phyloP scores from a whole-genome alignment of 2,888 invertebrate genomes.

The Diaperis boleti region DNA sequence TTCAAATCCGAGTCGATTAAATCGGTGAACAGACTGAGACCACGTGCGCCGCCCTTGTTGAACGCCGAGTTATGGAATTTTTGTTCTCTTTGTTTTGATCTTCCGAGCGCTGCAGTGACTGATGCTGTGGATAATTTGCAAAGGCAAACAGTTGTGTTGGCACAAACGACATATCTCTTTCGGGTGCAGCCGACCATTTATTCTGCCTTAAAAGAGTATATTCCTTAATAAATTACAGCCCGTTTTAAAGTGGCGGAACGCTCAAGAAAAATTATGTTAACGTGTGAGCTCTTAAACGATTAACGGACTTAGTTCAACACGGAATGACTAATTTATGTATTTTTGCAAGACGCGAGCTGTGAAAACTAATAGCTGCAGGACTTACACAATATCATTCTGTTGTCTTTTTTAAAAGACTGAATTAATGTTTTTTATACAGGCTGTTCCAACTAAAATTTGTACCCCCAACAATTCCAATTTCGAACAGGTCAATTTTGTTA shows the following conservation, averaged over 20 bases:
- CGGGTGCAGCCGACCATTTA: conserved; percentile 23
- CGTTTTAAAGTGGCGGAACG: conserved; percentile 23
- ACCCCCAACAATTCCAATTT: too few species aligned
- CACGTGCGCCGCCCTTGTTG: neutral
- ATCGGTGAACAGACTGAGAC: neutral
- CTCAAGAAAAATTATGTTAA: conserved; percentile 22
- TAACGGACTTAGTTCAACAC: conserved; percentile 8
- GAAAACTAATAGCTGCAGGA: too few species aligned
- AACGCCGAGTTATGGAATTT: conserved; percentile 17
- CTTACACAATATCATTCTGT: too few species aligned
- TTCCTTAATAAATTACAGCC: conserved; percentile 22
- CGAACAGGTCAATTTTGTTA: too few species aligned
- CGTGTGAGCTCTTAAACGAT: conserved; percentile 6
- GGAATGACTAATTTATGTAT: neutral
- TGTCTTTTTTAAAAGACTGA: too few species aligned
- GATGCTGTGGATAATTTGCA: conserved; percentile 24
- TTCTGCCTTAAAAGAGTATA: conserved; percentile 12
- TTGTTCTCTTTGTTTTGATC: conserved; percentile 13
- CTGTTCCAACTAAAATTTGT: too few species aligned
- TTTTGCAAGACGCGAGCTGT: neutral
- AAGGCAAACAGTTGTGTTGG: conserved; percentile 25
- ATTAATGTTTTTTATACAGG: too few species aligned
- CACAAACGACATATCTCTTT: conserved; percentile 24
- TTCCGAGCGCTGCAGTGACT: conserved; percentile 7
- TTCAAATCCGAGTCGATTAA: neutral